Base-by-base conservation (phyloP, 1,140 invertebrate species). In the Diabrotica undecimpunctata region DNA sequence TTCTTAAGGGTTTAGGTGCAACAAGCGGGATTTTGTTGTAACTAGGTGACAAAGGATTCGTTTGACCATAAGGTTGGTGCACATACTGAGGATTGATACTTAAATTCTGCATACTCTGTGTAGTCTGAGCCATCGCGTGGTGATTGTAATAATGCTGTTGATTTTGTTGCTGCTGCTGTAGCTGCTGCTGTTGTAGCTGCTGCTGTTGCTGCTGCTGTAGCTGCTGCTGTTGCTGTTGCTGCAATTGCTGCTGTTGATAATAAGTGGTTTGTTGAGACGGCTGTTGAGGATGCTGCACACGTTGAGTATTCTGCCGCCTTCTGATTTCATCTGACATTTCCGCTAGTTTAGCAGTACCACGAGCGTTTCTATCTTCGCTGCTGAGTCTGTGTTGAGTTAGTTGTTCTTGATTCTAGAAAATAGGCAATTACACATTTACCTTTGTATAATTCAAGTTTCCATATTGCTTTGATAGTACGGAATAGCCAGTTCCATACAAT, bases 291-390 rank as follows among this genome's bases (percentile, higher is more conserved):
- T 62, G 57, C 6, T 10, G 79, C 5, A 79, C 82, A 25, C 87
- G 79, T 10, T 10, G 8, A 46, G 8, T 2, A 46, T 90, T 82
- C 72, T 91, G 88, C 12, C 90, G 78, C 66, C 90, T 78, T n/a
- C 88, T 79, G 2, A 92, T 86, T 78, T 93, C 91, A 74, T 93
- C 91, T 9, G 88, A 86, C 89, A 93, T 92, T 75, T 93, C 91
- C 35, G 88, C 86, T 62, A 93, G 82, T 76, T 93, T 93, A 0
- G 90, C 91, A 66, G 90, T 88, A 63, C 89, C 88, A 5, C 89
- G 79, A 10, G 75, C 46, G 51, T 69, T 63, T 51, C 63, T 62
- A 41, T 74, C 69, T 14, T 73, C 73, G 39, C 71, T 73, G 50
- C 55, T 74, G 14, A 70, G 62, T 53, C 69, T 57, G 59, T 70